Evolutionary conservation across 2,113 vertebrate species (phyloP).

Genomic region (Macquaria australasica): DNA sequence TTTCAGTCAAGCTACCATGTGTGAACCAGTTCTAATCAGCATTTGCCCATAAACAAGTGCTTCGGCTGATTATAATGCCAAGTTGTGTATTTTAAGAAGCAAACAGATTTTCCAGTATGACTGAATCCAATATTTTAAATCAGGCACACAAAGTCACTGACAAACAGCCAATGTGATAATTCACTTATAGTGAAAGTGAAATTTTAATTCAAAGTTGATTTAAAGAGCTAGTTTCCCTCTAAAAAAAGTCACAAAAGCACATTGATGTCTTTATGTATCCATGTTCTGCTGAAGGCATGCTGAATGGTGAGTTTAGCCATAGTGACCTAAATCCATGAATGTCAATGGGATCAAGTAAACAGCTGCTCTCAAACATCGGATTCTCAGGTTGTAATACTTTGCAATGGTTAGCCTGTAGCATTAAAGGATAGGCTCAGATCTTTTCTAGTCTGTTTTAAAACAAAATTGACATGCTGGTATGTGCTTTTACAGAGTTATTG

Average conservation of each 20-base stretch:
- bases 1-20: conserved; percentile 46
- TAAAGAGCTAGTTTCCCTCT: conserved; percentile 11
- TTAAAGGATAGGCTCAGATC: background rate
- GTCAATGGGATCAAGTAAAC: conserved; percentile 50
- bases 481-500: background rate
- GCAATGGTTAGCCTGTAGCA: background rate
- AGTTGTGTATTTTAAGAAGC: conserved; percentile 48
- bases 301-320: conserved; percentile 12
- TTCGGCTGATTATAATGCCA: conserved; percentile 45
- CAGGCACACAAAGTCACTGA: conserved; percentile 41
- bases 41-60: conserved; percentile 43
- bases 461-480: background rate
- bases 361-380: conserved; percentile 43
- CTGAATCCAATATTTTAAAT: conserved; percentile 48
- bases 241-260: conserved; percentile 17
- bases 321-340: conserved; percentile 51
- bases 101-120: conserved; percentile 47
- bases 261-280: conserved; percentile 8
- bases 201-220: conserved; percentile 39
- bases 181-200: conserved; percentile 2
- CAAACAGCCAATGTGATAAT: conserved; percentile 22
- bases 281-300: background rate
- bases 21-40: conserved; percentile 51
- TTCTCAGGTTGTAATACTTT: conserved; percentile 22
- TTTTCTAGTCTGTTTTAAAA: conserved; percentile 2